A percentile compares a stretch with the other conserved stretches of the same genome.
These are phyloP conservation scores for Megaustenia siamemsis DNA, from an alignment of 2,888 invertebrate genomes.

Conservation along the genomic window DNA sequence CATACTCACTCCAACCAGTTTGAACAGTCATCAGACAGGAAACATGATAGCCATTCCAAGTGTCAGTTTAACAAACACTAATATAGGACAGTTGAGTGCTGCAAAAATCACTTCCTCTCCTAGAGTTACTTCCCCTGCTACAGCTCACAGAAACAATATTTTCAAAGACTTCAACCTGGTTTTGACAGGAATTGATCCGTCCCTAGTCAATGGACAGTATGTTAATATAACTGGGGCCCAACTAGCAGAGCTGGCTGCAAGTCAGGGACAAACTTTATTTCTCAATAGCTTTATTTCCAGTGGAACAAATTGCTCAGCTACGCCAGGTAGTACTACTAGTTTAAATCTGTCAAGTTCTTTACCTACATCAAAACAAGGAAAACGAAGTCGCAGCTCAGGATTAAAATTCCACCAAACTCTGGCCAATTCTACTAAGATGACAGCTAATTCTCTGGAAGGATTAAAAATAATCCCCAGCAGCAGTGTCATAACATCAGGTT, in stretches of 20 bases:
- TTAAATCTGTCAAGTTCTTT: slow-evolving; percentile 60
- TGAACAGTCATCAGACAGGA: slow-evolving; percentile 53
- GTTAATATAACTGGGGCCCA: slow-evolving; percentile 70
- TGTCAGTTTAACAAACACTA: slow-evolving; percentile 53
- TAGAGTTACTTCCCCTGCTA: slow-evolving; percentile 40
- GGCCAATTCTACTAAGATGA: slow-evolving; percentile 4
- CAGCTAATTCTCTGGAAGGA: slow-evolving; percentile 41
- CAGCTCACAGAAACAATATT: slow-evolving; percentile 67
- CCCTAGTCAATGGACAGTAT: slow-evolving; percentile 72
- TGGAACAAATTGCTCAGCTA: background rate
- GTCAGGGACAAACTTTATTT: slow-evolving; percentile 60
- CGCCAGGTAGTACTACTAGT: slow-evolving; percentile 65
- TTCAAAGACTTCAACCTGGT: slow-evolving; percentile 69
- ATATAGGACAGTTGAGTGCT: slow-evolving; percentile 56
- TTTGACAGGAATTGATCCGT: slow-evolving; percentile 67
- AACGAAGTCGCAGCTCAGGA: slow-evolving; percentile 39
- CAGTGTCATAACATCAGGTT: slow-evolving; percentile 50
- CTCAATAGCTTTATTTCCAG: slow-evolving; percentile 44
- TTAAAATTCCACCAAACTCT: slow-evolving; percentile 44
- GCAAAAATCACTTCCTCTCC: slow-evolving; percentile 31
- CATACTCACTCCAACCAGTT: slow-evolving; percentile 42
- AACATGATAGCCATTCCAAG: slow-evolving; percentile 59
- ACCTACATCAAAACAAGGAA: slow-evolving; percentile 27
- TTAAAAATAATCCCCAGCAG: slow-evolving; percentile 53
- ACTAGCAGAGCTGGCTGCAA: slow-evolving; percentile 62